Percentiles rank a stretch among this genome's conserved stretches.
These are phyloP conservation scores for Melinaea menophilus DNA, from an alignment of 2,888 invertebrate genomes.

Conservation along the genomic window DNA sequence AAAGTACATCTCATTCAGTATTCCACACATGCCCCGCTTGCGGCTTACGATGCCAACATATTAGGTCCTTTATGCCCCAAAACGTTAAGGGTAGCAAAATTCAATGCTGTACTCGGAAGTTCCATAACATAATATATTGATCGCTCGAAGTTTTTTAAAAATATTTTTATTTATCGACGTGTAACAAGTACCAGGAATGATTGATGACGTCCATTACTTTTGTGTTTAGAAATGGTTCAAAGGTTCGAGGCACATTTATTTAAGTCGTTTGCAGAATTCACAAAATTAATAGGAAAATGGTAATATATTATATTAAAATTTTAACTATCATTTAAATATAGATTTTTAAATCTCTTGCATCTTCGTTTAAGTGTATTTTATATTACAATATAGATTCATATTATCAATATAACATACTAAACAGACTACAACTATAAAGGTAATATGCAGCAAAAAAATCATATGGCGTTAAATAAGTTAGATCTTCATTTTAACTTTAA, in stretches of 20 bases:
- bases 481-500: no score
- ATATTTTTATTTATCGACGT: not conserved
- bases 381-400: no score
- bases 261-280: not conserved
- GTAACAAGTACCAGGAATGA: not conserved
- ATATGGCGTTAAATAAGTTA: no score
- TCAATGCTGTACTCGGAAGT: conserved; percentile 11
- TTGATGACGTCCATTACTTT: not conserved
- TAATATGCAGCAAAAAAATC: no score
- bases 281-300: not conserved
- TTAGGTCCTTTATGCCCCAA: conserved; percentile 26
- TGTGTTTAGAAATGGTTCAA: not conserved
- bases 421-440: no score
- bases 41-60: conserved; percentile 17
- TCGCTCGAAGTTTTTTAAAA: not conserved
- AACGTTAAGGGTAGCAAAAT: conserved; percentile 22
- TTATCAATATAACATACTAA: no score
- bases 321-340: not conserved
- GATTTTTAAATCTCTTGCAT: no score
- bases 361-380: no score
- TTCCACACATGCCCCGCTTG: conserved; percentile 13
- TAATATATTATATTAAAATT: not conserved
- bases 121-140: no score
- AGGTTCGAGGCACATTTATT: not conserved
- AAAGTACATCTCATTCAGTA: conserved; percentile 1